Evolutionary conservation across 2,888 invertebrate genomes (phyloP), one percentile per base, ranked within the genome.

Genomic region (Synanthedon formicaeformis): DNA sequence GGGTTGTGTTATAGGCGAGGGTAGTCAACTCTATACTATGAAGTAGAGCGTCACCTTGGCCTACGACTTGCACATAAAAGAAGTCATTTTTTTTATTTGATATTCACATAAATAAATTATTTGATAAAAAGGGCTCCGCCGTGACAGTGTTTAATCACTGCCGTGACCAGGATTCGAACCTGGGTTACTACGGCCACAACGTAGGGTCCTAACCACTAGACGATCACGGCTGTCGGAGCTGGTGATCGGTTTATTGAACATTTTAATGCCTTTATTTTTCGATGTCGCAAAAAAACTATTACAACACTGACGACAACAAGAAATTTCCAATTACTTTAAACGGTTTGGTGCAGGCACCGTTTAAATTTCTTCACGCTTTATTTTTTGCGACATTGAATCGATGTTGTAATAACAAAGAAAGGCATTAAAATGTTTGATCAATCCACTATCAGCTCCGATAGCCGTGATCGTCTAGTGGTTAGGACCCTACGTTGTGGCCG

Each of bases 401-500:
- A 45, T 45, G 45, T 45, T n/a, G 45, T 14, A 13, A 45, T 45
- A 6, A 13, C 2, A 45, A 45, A 5, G 45, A 45, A 45, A 45
- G 45, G n/a, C 14, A 45, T 45, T 13, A 14, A 45, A 45, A 45
- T 45, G 45, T 49, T 49, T 10, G 49, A 49, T 16, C 10, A 13
- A 12, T 16, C 18, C 4, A 23, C 16, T 49, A 18, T 6, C 65
- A 69, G 78, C 79, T 77, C 73, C 76, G 69, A 56, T 69, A 89
- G 90, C 90, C 90, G 91, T 90, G 90, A 91, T 91, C 90, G 90
- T 91, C 90, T 91, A 91, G 91, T 91, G 91, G 90, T 91, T 91
- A 91, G 90, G 89, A 90, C 90, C 88, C 89, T 89, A 90, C 90
- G 90, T 91, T 91, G 91, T 91, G 90, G 91, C 90, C 90, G 91